Percentiles rank a stretch among this genome's conserved stretches.
phyloP scores from a whole-genome alignment of 2,888 invertebrate genomes.

The Drosophila aldrichi region DNA sequence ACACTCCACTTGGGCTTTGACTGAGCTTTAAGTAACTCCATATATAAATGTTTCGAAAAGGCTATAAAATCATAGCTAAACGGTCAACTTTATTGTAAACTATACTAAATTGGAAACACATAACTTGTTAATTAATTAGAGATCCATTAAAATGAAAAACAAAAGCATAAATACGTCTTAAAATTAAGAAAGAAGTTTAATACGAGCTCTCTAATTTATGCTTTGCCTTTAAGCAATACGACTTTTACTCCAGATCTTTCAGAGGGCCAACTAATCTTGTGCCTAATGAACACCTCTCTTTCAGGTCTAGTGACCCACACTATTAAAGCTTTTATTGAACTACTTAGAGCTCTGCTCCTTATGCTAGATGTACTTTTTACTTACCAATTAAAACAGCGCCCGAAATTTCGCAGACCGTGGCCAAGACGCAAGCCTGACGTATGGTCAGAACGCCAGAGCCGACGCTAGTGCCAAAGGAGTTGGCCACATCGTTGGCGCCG shows the following conservation, averaged over 20 bases:
- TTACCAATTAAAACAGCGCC: slow-evolving; percentile 97
- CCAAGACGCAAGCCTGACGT: slow-evolving; percentile 96
- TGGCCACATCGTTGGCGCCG: slow-evolving; percentile 99
- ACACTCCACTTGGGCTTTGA: neutral
- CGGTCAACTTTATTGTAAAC: too few relatives aligned
- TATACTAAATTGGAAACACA: too few relatives aligned
- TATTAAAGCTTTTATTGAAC: neutral
- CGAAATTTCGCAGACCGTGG: slow-evolving; percentile 98
- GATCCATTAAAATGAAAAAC: too few relatives aligned
- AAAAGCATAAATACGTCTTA: too few relatives aligned
- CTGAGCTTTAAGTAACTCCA: neutral
- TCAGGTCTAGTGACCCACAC: too few relatives aligned
- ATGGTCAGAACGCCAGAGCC: slow-evolving; percentile 98
- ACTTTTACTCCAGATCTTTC: neutral
- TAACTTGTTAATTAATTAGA: neutral
- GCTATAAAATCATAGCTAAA: neutral
- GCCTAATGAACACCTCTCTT: neutral
- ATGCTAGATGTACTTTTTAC: neutral
- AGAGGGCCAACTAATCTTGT: too few relatives aligned
- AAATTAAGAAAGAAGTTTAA: too few relatives aligned
- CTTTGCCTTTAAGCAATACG: neutral
- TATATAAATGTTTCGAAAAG: neutral
- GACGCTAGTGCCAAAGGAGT: slow-evolving; percentile 99
- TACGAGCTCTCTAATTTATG: neutral
- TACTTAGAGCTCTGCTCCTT: neutral